Percentiles rank a stretch among this genome's conserved stretches.
phyloP scores from a whole-genome alignment of 2,888 invertebrate species.

The Eristalis tenax region DNA sequence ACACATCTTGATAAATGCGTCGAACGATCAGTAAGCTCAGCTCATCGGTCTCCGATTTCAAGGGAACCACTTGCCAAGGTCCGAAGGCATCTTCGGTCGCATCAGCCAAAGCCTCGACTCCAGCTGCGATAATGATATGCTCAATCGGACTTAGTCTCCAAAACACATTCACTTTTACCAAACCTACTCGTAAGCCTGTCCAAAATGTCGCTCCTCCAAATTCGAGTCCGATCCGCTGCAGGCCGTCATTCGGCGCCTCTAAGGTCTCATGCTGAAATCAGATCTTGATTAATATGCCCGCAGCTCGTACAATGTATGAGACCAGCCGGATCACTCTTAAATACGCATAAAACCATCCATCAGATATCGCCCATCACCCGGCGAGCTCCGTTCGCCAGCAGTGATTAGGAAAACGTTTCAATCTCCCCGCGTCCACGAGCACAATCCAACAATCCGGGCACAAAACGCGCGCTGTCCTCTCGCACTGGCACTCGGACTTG shows the following conservation, averaged over 20 bases:
- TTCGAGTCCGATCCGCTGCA: too few relatives aligned
- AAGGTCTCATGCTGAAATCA: not conserved
- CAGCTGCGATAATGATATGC: not conserved
- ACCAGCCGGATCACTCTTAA: not conserved
- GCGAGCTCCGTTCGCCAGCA: not conserved
- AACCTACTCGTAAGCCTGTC: not conserved
- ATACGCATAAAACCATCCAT: not conserved
- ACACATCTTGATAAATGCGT: not conserved
- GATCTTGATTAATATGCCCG: not conserved
- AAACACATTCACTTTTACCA: not conserved
- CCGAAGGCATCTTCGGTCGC: not conserved
- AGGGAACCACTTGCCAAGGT: not conserved
- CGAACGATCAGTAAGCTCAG: not conserved
- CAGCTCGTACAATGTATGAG: not conserved
- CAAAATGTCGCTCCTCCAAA: not conserved
- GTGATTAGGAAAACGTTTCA: not conserved
- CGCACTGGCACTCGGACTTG: too few relatives aligned
- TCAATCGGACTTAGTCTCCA: not conserved
- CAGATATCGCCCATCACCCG: not conserved
- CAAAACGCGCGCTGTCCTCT: not conserved
- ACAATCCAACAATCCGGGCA: not conserved
- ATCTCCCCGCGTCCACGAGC: not conserved
- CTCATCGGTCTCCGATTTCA: not conserved
- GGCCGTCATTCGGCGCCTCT: not conserved
- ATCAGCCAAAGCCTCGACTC: not conserved